Conservation (phyloP, 2,113 vertebrate species). For the Melanerpes aurifrons region DNA sequence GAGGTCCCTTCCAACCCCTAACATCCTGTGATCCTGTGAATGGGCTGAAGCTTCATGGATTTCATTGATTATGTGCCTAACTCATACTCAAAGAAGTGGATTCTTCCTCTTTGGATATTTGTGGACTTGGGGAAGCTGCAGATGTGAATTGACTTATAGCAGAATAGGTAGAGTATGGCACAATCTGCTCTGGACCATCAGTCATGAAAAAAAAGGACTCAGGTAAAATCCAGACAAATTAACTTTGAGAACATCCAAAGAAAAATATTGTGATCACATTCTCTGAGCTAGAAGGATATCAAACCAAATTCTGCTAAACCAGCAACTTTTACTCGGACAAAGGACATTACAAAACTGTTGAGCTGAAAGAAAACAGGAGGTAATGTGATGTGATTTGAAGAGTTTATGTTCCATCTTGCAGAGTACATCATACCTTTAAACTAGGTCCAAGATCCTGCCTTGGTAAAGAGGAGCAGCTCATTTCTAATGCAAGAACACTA, state of each 20-base stretch:
- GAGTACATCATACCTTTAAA: background rate
- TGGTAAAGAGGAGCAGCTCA: background rate
- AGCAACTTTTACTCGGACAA: background rate
- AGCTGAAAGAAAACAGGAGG: background rate
- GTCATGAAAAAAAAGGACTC: background rate
- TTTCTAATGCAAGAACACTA: background rate
- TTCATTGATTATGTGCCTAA: background rate
- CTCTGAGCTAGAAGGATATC: background rate
- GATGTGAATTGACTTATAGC: background rate
- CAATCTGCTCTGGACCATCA: background rate
- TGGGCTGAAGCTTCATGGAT: background rate
- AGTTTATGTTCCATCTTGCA: background rate
- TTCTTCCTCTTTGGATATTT: background rate
- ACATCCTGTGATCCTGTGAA: background rate
- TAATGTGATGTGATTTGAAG: background rate
- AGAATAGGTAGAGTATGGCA: background rate
- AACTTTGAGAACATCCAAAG: background rate
- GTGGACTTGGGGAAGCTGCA: background rate
- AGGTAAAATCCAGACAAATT: background rate
- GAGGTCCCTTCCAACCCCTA: too few species aligned
- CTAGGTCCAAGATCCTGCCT: background rate
- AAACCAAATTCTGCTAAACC: background rate
- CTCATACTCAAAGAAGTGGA: background rate
- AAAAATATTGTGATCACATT: background rate
- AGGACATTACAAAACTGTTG: background rate